Base-by-base conservation (phyloP, 2,888 invertebrate species). In the Stramonita haemastoma region DNA sequence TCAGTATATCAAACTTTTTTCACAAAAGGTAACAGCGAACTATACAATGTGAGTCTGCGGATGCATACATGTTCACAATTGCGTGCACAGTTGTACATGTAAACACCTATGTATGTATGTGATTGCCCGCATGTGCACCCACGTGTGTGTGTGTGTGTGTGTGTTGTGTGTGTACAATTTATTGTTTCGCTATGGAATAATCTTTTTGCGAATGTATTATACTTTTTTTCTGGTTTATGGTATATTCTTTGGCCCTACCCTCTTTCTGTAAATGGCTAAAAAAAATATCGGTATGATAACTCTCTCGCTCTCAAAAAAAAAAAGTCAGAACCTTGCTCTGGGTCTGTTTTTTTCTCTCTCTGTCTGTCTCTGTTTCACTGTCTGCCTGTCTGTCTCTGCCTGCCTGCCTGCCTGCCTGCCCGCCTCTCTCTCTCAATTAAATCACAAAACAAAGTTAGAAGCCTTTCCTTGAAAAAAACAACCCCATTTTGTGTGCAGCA, bases 401-500 rank as follows among this genome's bases (percentile, higher is more conserved):
- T 73, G 26, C n/a, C 4, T 73, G 73, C n/a, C n/a, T n/a, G 26
- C n/a, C 22, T 73, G 26, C 11, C 11, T n/a, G 26, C n/a, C 11
- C 11, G 4, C 8, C 46, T 46, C 46, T 46, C 46, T 46, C 46
- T 46, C 46, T 46, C 4, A 46, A 8, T 2, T 46, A 46, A 46
- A 46, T 2, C 46, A 5, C 46, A 46, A 46, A 46, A 46, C 46
- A 8, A 46, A 46, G 46, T 46, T 46, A 46, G 46, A 46, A 46
- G 46, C 4, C 46, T 46, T 46, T 46, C 46, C 46, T 8, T 46
- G 46, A 46, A 46, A 46, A 46, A 46, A 8, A 5, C 22, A 26
- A n/a, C 2, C n/a, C n/a, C n/a, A 26, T 73, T 8, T n/a, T 46
- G 46, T 46, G 46, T 46, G 46, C 92, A 94, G 94, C 99, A 86